These are phyloP conservation scores for Coccyzus lansbergi DNA, from an alignment of 2,797 vertebrate genomes.

Conservation along the genomic window DNA sequence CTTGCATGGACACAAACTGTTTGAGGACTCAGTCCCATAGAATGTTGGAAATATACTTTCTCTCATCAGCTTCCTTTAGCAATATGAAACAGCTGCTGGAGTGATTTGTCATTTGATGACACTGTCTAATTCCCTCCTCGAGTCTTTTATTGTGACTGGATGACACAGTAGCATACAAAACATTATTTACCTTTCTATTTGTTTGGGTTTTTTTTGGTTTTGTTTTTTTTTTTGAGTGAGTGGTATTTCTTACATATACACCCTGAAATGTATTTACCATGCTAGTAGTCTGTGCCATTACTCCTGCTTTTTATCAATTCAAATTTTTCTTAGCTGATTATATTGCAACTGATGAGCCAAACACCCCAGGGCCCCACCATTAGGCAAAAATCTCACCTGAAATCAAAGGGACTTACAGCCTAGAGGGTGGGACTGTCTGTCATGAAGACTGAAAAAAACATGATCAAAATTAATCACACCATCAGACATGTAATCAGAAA, in stretches of 20 bases:
- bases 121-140: not conserved
- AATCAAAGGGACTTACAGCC: slow-evolving; percentile 43
- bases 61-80: not conserved
- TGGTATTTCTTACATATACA: not conserved
- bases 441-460: slow-evolving; percentile 40
- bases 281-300: not conserved
- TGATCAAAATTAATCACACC: not conserved
- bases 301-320: slow-evolving; percentile 33
- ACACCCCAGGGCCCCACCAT: not conserved
- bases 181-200: not conserved
- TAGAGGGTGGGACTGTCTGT: slow-evolving; percentile 11
- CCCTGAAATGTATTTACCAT: not conserved
- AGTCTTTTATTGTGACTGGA: not conserved
- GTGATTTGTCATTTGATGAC: not conserved
- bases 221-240: not conserved
- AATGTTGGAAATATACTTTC: not conserved
- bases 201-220: not conserved
- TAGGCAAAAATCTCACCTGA: slow-evolving; percentile 28
- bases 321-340: slow-evolving; percentile 29
- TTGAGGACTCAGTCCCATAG: not conserved
- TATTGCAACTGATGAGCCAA: not conserved
- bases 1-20: not conserved
- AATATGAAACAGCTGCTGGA: not conserved
- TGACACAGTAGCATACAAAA: not conserved
- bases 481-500: not conserved